A percentile compares a stretch with the other conserved stretches of the same genome.
These are phyloP conservation scores for Chaenogobius annularis DNA, from an alignment of 2,113 vertebrate genomes.

Conservation along the genomic window DNA sequence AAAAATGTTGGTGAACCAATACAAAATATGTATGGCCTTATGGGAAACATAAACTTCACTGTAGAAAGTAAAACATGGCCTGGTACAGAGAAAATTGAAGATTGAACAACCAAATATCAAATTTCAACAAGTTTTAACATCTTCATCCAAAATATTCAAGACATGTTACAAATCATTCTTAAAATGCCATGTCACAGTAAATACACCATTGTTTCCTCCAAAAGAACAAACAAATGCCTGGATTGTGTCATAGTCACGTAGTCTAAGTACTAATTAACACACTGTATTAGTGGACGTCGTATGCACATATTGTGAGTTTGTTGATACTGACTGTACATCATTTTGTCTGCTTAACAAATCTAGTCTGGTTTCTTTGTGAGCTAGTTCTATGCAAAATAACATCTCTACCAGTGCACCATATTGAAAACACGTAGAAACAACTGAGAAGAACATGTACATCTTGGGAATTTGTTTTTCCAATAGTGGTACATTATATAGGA, in stretches of 20 bases:
- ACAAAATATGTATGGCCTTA: slow-evolving; percentile 81
- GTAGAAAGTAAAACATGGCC: slow-evolving; percentile 70
- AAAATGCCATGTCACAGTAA: slow-evolving; percentile 71
- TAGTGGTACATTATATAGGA: slow-evolving; percentile 67
- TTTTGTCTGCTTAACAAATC: slow-evolving; percentile 74
- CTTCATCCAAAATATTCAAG: slow-evolving; percentile 62
- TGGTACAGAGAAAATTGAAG: slow-evolving; percentile 65
- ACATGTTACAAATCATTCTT: slow-evolving; percentile 64
- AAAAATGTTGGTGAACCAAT: slow-evolving; percentile 84
- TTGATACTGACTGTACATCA: slow-evolving; percentile 71
- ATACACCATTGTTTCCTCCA: slow-evolving; percentile 57
- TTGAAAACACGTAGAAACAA: slow-evolving; percentile 76
- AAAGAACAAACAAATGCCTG: slow-evolving; percentile 57
- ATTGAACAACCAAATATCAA: slow-evolving; percentile 67
- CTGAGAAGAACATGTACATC: slow-evolving; percentile 73
- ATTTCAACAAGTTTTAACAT: slow-evolving; percentile 52
- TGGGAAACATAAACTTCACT: slow-evolving; percentile 73
- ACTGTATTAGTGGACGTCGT: slow-evolving; percentile 52
- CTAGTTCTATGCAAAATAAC: slow-evolving; percentile 79
- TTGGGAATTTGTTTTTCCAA: slow-evolving; percentile 59
- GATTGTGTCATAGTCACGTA: slow-evolving; percentile 57
- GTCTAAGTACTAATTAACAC: slow-evolving; percentile 64
- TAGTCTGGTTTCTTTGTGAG: slow-evolving; percentile 76
- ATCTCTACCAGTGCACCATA: slow-evolving; percentile 79
- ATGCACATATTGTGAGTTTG: slow-evolving; percentile 61